These are phyloP conservation scores for Pocillopora damicornis DNA, from an alignment of 64 coral and sea anemone genomes.

Conservation along the genomic window DNA sequence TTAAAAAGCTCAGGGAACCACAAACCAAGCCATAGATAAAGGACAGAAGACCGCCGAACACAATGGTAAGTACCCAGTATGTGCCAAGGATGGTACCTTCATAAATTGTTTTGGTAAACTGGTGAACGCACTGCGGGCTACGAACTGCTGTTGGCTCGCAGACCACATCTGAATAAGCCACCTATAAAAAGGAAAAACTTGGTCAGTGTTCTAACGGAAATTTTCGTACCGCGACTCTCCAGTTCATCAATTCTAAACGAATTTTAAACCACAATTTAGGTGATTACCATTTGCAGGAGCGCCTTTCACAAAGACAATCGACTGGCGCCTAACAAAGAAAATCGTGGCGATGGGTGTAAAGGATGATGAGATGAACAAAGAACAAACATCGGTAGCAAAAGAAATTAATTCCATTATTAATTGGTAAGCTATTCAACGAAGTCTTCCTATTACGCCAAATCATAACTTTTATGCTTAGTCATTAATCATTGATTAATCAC, in stretches of 20 bases:
- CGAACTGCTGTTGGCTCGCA: conserved; percentile 17
- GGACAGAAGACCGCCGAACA: conserved; percentile 10
- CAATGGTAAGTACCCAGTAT: neutral
- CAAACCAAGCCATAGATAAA: neutral
- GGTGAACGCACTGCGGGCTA: conserved; percentile 11
- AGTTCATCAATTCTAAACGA: neutral
- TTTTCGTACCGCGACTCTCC: neutral
- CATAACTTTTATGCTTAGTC: neutral
- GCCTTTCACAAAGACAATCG: too few species aligned
- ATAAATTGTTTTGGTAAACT: conserved; percentile 14
- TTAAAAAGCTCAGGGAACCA: neutral
- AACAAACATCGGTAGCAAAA: too few species aligned
- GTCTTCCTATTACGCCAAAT: neutral
- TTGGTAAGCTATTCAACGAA: too few species aligned
- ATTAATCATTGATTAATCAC: too few species aligned
- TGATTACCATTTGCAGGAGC: too few species aligned
- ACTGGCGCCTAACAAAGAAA: too few species aligned
- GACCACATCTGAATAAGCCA: neutral
- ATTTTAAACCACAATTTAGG: too few species aligned
- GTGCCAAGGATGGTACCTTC: neutral
- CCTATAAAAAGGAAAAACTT: neutral
- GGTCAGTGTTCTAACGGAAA: neutral
- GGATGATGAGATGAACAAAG: too few species aligned
- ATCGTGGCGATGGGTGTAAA: too few species aligned
- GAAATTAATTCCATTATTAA: too few species aligned